Conservation (phyloP, 1,140 invertebrate species). For the Ridgeia piscesae region DNA sequence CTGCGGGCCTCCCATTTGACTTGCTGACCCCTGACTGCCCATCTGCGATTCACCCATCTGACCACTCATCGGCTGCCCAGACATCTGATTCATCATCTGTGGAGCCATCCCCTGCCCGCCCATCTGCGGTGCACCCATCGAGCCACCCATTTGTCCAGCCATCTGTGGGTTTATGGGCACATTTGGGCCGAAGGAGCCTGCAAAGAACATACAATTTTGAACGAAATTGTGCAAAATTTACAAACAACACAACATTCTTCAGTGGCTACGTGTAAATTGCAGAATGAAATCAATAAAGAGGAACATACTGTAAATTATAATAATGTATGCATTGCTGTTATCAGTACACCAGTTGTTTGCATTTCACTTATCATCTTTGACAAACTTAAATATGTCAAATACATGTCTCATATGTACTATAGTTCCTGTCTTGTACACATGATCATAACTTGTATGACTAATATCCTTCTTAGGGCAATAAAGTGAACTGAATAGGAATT, state of each 20-base stretch:
- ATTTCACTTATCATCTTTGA: too few species aligned
- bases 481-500: too few species aligned
- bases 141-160: neutral
- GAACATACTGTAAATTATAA: too few species aligned
- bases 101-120: neutral
- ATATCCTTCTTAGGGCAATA: too few species aligned
- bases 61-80: neutral
- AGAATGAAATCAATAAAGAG: too few species aligned
- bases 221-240: neutral
- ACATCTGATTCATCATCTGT: neutral
- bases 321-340: too few species aligned
- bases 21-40: neutral
- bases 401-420: too few species aligned
- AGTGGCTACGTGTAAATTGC: too few species aligned
- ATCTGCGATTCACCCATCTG: neutral
- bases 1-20: neutral
- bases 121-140: neutral
- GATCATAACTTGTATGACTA: too few species aligned
- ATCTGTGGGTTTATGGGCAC: neutral
- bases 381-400: too few species aligned
- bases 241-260: neutral
- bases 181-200: neutral
- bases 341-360: too few species aligned
- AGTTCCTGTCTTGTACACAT: too few species aligned
- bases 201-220: neutral